Evolutionary conservation across 1,140 invertebrate genomes (phyloP).

Genomic region (Platyura marginata): DNA sequence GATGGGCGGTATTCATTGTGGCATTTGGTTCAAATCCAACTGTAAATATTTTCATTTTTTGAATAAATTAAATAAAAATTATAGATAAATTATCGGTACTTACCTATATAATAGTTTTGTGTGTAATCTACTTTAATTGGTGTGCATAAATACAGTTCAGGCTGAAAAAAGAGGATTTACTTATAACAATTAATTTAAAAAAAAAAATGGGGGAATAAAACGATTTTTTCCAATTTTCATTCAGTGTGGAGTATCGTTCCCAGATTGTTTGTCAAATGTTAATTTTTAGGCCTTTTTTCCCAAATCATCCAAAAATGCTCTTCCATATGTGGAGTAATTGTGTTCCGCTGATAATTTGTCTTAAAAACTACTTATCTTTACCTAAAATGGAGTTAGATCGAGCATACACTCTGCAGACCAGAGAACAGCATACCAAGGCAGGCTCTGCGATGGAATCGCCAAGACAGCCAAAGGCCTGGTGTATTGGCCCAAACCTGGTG

Average conservation of each 20-base stretch:
- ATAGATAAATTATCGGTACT: slow-evolving; percentile 11
- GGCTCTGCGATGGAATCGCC: no score
- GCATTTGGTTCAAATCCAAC: slow-evolving; percentile 89
- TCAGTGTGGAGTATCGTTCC: no score
- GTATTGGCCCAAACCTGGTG: no score
- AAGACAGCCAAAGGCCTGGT: no score
- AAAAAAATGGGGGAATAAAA: background rate
- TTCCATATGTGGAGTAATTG: background rate
- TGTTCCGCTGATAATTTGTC: no score
- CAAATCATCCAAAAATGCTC: slow-evolving; percentile 6
- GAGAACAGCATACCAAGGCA: no score
- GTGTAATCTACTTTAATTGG: slow-evolving; percentile 52
- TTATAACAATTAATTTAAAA: slow-evolving; percentile 3
- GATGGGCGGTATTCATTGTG: slow-evolving; percentile 78
- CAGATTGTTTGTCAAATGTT: no score
- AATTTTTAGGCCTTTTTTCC: background rate
- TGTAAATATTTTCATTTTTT: slow-evolving; percentile 25
- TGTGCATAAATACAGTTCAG: slow-evolving; percentile 71
- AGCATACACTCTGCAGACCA: no score
- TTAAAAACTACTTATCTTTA: no score
- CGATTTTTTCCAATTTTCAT: no score
- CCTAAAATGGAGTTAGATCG: no score
- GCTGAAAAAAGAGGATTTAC: slow-evolving; percentile 43
- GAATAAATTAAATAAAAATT: slow-evolving; percentile 2
- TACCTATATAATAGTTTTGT: slow-evolving; percentile 58